These are phyloP conservation scores for Aethina tumida DNA, from an alignment of 1,140 invertebrate species.

Conservation along the genomic window DNA sequence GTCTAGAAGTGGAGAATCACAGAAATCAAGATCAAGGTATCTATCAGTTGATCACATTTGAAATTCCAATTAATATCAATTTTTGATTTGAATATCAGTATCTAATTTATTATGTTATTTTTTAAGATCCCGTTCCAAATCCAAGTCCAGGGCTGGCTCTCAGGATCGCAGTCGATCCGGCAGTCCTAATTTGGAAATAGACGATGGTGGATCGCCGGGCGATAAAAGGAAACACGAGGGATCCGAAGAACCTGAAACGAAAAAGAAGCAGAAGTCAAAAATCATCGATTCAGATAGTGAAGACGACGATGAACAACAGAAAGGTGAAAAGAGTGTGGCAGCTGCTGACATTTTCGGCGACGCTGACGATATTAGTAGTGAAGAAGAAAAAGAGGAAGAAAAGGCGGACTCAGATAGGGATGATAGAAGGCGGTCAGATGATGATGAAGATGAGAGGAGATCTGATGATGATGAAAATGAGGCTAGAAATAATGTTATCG, in stretches of 20 bases:
- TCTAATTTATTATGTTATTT: conserved; percentile 6
- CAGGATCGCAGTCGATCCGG: conserved; percentile 44
- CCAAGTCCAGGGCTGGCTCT: too few species aligned
- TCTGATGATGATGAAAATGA: conserved; percentile 8
- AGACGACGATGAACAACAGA: conserved; percentile 30
- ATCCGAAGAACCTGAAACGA: conserved; percentile 31
- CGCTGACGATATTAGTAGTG: conserved; percentile 82
- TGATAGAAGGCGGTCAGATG: conserved; percentile 30
- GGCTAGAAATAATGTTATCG: conserved; percentile 20
- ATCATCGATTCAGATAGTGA: conserved; percentile 46
- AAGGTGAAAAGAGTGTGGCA: conserved; percentile 37
- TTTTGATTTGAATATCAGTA: conserved; percentile 15
- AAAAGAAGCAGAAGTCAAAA: conserved; percentile 36
- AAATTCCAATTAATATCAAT: not conserved
- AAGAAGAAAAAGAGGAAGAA: conserved; percentile 60
- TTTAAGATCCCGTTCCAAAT: conserved; percentile 24
- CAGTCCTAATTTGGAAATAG: conserved; percentile 45
- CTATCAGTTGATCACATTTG: conserved; percentile 2
- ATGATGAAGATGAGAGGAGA: conserved; percentile 38
- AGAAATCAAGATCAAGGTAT: conserved; percentile 19
- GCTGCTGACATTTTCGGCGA: conserved; percentile 82
- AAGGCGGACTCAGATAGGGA: conserved; percentile 33
- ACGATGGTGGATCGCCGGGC: conserved; percentile 30
- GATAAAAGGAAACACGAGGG: conserved; percentile 33
- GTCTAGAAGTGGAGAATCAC: conserved; percentile 14